Evolutionary conservation across 2,797 vertebrate species (phyloP), one percentile per base, ranked within the genome.

Genomic region (Ctenopoma multispine): DNA sequence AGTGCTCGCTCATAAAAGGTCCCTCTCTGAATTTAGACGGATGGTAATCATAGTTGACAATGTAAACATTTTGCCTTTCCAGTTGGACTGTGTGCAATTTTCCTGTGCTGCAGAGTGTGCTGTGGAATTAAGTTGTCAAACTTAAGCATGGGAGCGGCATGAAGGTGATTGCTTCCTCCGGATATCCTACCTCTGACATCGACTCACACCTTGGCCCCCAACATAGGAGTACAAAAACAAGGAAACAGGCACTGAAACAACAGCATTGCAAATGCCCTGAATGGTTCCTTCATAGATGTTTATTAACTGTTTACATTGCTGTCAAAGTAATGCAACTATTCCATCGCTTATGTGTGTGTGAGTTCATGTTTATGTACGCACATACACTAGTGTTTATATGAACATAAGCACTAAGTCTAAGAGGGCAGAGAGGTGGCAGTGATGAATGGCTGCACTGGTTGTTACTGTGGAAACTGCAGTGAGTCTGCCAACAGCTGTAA

Each of bases 41-140:
- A 92, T 86, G 81, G 80, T 92, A 91, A 93, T 93, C 89, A 92
- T 84, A 90, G 90, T 64, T 93, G 93, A 93, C 89, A 92, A 90
- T 91, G 87, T 92, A 92, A 92, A 93, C 86, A 90, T 92, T 91
- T 90, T 69, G 71, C 84, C 82, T 89, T 88, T 85, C 86, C 78
- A 83, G 87, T 75, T 76, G 79, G 73, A 78, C 77, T 74, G 49
- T 79, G 84, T 74, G 83, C 87, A 89, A 85, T 93, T 90, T 93
- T 83, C 84, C 55, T 86, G 83, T 70, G 84, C 80, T 64, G 40
- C 82, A 75, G 77, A 82, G 88, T 86, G 83, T 86, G 82, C 84
- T 82, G 50, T 92, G 79, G 91, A 93, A 94, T 94, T 93, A 94
- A 92, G 88, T 85, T 91, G 93, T 94, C 93, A 93, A 91, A 90